Base-by-base conservation (phyloP, 1,140 invertebrate species). In the Eubasilissa regina region DNA sequence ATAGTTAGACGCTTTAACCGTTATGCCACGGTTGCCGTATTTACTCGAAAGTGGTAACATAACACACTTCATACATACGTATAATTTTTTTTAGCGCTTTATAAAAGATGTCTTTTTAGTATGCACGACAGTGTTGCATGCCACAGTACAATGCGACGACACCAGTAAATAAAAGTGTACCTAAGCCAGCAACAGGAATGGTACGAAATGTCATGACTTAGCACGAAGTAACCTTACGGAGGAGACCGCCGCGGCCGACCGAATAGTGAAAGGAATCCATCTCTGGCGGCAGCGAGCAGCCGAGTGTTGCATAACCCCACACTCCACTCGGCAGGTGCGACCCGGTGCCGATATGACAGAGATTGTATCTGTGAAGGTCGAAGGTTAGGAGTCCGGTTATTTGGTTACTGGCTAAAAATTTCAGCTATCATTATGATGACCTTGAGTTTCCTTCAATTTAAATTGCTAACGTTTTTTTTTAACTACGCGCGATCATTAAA, bases 201-300 rank as follows among this genome's bases (percentile, higher is more conserved):
- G 64, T 13, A 19, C 8, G 44, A 68, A 68, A 68, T 68, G 64
- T 68, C 64, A 68, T 47, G 62, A 66, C 62, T 66, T 66, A 35
- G 64, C 64, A 68, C 64, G 64, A 68, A 47, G n/a, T 68, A 68
- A 68, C 64, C 64, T 68, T 68, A 68, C 45, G 19, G 25, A 66
- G 64, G 45, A 47, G 64, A 68, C 45, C 64, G 4, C 44, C 64
- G 25, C 25, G 44, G 19, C 12, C 64, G 64, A 10, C 17, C 15
- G 35, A 68, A 68, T 68, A 68, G 64, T 47, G 64, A 68, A 68
- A 68, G 64, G 64, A 68, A 68, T 68, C 64, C n/a, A 47, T 45
- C 64, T 68, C 13, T 62, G 60, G 60, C 25, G n/a, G 21, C n/a
- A n/a, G n/a, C n/a, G n/a, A n/a, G n/a, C n/a, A n/a, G 35, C 19